These are phyloP conservation scores for Ctenopoma kingsleyae DNA, from an alignment of 2,797 vertebrate genomes.

Conservation along the genomic window DNA sequence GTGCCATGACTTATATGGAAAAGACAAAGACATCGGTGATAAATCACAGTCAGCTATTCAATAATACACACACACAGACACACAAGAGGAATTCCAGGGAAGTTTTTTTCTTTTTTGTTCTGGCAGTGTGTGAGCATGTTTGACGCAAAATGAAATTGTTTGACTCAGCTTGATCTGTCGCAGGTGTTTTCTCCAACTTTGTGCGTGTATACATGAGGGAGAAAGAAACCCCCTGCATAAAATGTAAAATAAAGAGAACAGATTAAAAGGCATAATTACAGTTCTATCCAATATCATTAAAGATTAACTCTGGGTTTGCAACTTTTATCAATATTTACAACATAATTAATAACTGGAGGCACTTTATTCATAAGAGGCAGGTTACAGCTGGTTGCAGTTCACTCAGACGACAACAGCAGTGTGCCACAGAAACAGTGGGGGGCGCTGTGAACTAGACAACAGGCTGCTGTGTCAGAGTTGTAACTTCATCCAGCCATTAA, in stretches of 20 bases:
- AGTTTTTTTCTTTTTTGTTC: neutral
- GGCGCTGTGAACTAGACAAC: constrained; percentile 60
- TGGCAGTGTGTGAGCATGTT: constrained; percentile 55
- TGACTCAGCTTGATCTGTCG: constrained; percentile 72
- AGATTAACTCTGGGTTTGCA: neutral
- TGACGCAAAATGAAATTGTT: constrained; percentile 71
- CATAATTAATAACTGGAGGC: constrained; percentile 21
- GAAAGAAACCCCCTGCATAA: neutral
- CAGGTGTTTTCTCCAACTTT: constrained; percentile 53
- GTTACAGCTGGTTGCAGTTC: constrained; percentile 45
- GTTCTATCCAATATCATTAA: neutral
- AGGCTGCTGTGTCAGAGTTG: constrained; percentile 32
- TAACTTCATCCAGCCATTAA: constrained; percentile 78
- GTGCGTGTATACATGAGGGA: constrained; percentile 8
- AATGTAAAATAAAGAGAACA: neutral
- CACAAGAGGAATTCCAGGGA: constrained; percentile 36
- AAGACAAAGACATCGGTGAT: constrained; percentile 68
- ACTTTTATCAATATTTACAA: constrained; percentile 21
- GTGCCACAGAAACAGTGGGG: constrained; percentile 43
- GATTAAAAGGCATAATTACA: neutral
- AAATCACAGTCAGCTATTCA: constrained; percentile 64
- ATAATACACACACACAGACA: constrained; percentile 36
- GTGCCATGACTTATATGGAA: constrained; percentile 73
- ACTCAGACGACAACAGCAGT: constrained; percentile 37
- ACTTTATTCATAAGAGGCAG: constrained; percentile 11